A percentile compares a stretch with the other conserved stretches of the same genome.
These are phyloP conservation scores for Donacobius atricapilla DNA, from an alignment of 2,113 vertebrate genomes.

Conservation along the genomic window DNA sequence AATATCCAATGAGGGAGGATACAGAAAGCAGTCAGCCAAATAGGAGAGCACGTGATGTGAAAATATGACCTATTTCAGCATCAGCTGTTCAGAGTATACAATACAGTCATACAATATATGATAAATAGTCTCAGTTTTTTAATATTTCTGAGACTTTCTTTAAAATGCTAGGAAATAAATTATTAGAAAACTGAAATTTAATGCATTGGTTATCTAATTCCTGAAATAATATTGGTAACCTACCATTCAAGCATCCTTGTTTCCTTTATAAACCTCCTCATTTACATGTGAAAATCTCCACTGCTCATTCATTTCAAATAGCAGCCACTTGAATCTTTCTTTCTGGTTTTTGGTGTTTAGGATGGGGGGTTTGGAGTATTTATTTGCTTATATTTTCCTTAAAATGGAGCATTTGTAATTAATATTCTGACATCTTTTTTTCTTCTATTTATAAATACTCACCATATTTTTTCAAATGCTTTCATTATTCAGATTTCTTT, in stretches of 20 bases:
- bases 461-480: not conserved
- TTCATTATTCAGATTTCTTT: not conserved
- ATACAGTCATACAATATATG: not conserved
- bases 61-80: not conserved
- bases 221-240: not conserved
- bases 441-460: not conserved
- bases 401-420: not conserved
- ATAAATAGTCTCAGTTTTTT: not conserved
- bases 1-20: not conserved
- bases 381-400: not conserved
- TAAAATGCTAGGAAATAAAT: not conserved
- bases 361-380: rapidly evolving
- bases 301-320: not conserved
- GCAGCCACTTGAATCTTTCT: not conserved
- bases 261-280: not conserved
- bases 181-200: not conserved
- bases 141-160: not conserved
- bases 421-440: not conserved
- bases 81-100: not conserved
- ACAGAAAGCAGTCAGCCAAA: not conserved
- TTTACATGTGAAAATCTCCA: not conserved
- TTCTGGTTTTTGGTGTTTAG: not conserved
- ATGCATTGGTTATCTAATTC: not conserved
- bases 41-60: rapidly evolving
- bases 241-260: not conserved